These are phyloP conservation scores for Uria aalge DNA, from an alignment of 2,113 vertebrate species.

Conservation along the genomic window DNA sequence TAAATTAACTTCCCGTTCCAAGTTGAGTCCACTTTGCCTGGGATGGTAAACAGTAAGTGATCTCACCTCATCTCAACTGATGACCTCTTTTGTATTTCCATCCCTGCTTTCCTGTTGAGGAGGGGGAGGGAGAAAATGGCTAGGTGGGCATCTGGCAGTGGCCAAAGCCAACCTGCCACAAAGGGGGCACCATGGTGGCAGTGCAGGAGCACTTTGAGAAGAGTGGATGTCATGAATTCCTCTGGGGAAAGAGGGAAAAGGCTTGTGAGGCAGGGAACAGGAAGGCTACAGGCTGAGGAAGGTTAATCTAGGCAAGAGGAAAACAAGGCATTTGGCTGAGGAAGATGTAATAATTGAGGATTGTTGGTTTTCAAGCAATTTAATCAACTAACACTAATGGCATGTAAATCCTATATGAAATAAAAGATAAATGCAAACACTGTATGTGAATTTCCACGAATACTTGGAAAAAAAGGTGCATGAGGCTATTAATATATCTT, in stretches of 20 bases:
- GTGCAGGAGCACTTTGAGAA: not conserved
- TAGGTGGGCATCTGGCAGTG: fast-evolving
- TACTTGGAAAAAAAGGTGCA: fast-evolving
- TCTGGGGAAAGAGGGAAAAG: not conserved
- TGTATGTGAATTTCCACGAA: not conserved
- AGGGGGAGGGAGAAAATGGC: fast-evolving
- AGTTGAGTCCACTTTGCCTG: not conserved
- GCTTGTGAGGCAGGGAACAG: not conserved
- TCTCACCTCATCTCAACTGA: not conserved
- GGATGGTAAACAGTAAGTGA: fast-evolving
- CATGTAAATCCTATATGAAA: not conserved
- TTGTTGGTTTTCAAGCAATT: not conserved
- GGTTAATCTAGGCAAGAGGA: not conserved
- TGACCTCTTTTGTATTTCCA: not conserved
- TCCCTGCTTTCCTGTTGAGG: not conserved
- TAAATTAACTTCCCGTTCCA: fast-evolving
- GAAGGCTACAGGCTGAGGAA: not conserved
- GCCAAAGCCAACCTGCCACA: fast-evolving
- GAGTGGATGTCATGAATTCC: fast-evolving
- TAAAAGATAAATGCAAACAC: not conserved
- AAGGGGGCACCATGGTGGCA: fast-evolving
- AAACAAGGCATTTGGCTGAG: not conserved
- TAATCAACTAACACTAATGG: not conserved
- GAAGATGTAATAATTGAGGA: not conserved
- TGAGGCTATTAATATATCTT: not conserved